Evolutionary conservation across 2,888 invertebrate genomes (phyloP), one percentile per base, ranked within the genome.

Genomic region (Philonicus albiceps): DNA sequence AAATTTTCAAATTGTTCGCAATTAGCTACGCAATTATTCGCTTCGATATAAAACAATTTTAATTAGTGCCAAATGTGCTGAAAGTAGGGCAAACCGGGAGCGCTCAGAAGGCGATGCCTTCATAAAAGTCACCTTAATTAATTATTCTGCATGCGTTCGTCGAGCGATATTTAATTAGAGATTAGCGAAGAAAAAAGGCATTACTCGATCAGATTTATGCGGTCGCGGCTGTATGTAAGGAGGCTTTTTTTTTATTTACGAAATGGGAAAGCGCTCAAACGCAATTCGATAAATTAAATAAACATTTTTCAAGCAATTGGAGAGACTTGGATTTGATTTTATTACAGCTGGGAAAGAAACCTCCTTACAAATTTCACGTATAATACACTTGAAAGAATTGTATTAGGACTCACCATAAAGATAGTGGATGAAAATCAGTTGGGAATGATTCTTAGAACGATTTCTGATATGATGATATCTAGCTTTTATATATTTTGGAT

Each of bases 41-140:
- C 88, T 88, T 87, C 81, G 83, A 88, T 88, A 88, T 88, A 87
- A 87, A 87, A 88, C 87, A 88, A 89, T 89, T 89, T 89, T 89
- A 89, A 89, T 89, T 89, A 89, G 88, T 87, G 87, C 89, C 89
- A 89, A 88, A 89, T 88, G 87, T 87, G 88, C 88, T 87, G 83
- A 87, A 89, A 88, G 87, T 89, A 87, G 89, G 86, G 88, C 89
- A 88, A 84, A 34, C 22, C 31, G 75, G 53, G 34, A 13, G 75
- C 53, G 13, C 31, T 30, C 49, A 85, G 75, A 75, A 49, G 74
- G 72, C 40, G 43, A 40, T 85, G 84, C 30, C 43, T 74, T 85
- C 49, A 85, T 74, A 85, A 83, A 83, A 72, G 83, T 83, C 72
- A 27, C 72, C 40, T 64, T 75, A 85, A 75, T 85, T 85, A 85